A percentile compares a stretch with the other conserved stretches of the same genome.
Conservation (phyloP, 2,888 invertebrate species). For the Graphium colonna region DNA sequence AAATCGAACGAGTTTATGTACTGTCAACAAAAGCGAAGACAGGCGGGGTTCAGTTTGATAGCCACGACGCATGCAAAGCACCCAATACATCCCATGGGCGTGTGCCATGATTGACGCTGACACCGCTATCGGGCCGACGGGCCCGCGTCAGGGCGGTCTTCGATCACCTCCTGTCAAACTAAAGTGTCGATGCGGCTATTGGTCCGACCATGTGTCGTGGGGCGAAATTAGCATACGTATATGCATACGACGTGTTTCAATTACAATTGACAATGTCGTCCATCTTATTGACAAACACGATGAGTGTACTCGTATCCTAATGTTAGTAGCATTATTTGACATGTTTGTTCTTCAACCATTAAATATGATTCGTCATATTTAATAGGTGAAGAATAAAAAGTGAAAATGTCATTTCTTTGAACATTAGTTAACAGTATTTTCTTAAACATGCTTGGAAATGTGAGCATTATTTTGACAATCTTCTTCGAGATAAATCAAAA, state of each 20-base stretch:
- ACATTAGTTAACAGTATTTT: too few relatives aligned
- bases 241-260: conserved; percentile 27
- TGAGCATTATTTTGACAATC: too few relatives aligned
- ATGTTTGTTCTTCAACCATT: too few relatives aligned
- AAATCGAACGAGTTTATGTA: conserved; percentile 20
- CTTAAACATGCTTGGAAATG: too few relatives aligned
- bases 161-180: conserved; percentile 62
- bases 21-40: conserved; percentile 62
- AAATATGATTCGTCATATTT: too few relatives aligned
- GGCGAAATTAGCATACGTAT: conserved; percentile 12
- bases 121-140: conserved; percentile 60
- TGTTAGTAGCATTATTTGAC: too few relatives aligned
- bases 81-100: conserved; percentile 73
- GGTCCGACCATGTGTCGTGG: conserved; percentile 50
- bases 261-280: not conserved
- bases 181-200: conserved; percentile 58
- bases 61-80: conserved; percentile 71
- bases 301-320: not conserved
- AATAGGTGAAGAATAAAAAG: too few relatives aligned
- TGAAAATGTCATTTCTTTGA: too few relatives aligned
- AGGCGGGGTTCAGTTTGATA: conserved; percentile 53
- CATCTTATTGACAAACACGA: not conserved
- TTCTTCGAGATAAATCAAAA: too few relatives aligned
- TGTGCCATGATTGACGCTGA: conserved; percentile 73
- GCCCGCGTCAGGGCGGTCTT: conserved; percentile 62